Conservation (phyloP, 2,888 invertebrate genomes). For the Sceliomorpha sp. region DNA sequence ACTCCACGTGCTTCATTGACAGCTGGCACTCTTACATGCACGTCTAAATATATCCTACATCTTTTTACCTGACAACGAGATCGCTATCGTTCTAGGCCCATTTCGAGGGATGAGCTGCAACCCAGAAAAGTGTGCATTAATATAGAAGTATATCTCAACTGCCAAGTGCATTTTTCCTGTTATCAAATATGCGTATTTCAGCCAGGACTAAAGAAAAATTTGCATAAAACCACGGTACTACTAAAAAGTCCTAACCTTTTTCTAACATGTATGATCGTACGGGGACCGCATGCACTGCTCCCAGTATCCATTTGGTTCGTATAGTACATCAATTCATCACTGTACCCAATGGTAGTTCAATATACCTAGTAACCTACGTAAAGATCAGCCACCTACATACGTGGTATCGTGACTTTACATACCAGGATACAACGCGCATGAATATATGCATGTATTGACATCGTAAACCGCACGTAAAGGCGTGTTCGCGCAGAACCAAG, state of each 20-base stretch:
- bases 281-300: too few relatives aligned
- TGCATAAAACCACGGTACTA: too few relatives aligned
- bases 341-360: conserved; percentile 1
- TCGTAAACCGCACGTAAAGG: conserved; percentile 60
- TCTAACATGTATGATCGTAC: too few relatives aligned
- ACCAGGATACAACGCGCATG: conserved; percentile 51
- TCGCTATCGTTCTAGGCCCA: conserved; percentile 60
- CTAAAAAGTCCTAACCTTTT: too few relatives aligned
- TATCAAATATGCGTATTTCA: too few relatives aligned
- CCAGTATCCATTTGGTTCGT: too few relatives aligned
- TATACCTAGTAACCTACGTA: conserved; percentile 56
- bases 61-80: conserved; percentile 58
- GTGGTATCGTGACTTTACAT: conserved; percentile 47
- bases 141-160: conserved; percentile 37
- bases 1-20: conserved; percentile 53
- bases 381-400: conserved; percentile 49
- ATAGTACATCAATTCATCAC: conserved; percentile 33
- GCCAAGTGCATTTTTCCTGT: too few relatives aligned
- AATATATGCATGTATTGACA: conserved; percentile 56
- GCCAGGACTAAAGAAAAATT: too few relatives aligned
- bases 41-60: conserved; percentile 28
- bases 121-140: too few relatives aligned
- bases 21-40: conserved; percentile 50
- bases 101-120: too few relatives aligned
- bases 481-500: conserved; percentile 51